A percentile compares a stretch with the other conserved stretches of the same genome.
Evolutionary conservation across 2,797 vertebrate species (phyloP).

Genomic region (Sitta carolinensis): DNA sequence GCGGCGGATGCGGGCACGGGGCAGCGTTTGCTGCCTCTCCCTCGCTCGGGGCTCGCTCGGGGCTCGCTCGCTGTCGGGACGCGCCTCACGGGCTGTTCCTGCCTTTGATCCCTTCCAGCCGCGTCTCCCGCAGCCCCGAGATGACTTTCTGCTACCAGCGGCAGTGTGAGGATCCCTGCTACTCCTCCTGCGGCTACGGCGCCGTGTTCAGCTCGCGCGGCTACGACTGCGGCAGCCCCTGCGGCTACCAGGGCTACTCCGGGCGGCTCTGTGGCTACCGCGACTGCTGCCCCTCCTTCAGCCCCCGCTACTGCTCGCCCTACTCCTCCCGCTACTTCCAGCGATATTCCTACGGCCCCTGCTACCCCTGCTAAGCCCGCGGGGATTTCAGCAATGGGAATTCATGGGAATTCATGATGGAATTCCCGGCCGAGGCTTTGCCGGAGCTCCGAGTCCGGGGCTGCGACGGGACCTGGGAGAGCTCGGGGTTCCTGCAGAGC

Average conservation of each 20-base stretch:
- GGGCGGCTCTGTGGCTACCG: background rate
- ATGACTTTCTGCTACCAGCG: slow-evolving; percentile 51
- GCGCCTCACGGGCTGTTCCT: background rate
- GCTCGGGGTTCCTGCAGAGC: too few relatives aligned
- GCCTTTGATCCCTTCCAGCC: too few relatives aligned
- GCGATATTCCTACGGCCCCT: background rate
- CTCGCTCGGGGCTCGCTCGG: too few relatives aligned
- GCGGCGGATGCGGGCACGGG: too few relatives aligned
- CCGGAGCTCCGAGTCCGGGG: too few relatives aligned
- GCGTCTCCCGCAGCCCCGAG: background rate
- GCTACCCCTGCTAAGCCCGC: background rate
- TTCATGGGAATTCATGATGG: too few relatives aligned
- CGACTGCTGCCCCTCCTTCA: background rate
- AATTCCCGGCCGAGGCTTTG: too few relatives aligned
- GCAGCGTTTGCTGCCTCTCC: too few relatives aligned
- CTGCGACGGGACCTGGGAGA: too few relatives aligned
- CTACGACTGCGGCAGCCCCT: background rate
- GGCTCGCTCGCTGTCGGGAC: too few relatives aligned
- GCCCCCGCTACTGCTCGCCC: background rate
- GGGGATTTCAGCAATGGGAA: too few relatives aligned
- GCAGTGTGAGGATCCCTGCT: slow-evolving; percentile 4
- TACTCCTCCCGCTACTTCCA: background rate
- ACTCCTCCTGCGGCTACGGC: background rate
- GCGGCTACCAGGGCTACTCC: background rate
- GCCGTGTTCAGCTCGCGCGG: background rate